Evolutionary conservation across 2,888 invertebrate species (phyloP).

Genomic region (Tuberolachnus salignus): DNA sequence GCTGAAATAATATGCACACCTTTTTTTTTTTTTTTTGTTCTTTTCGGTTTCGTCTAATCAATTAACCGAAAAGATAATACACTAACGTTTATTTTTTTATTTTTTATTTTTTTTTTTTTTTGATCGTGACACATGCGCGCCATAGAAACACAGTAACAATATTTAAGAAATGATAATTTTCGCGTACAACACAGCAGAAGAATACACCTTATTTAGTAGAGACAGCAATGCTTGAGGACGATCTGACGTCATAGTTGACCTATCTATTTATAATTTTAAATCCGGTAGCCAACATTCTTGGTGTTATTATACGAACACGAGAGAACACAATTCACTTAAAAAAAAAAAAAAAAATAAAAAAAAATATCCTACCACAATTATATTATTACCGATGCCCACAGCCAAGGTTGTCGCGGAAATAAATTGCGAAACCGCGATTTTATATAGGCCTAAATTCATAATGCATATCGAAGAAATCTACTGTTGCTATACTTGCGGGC

Average conservation of each 20-base stretch:
- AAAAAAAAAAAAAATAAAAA: not conserved
- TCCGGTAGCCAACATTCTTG: slow-evolving; percentile 54
- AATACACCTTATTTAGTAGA: slow-evolving; percentile 44
- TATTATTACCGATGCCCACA: not conserved
- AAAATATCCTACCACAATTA: not conserved
- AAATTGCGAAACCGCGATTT: not conserved
- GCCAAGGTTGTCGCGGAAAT: not conserved
- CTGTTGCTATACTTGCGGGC: not conserved
- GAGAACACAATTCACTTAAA: slow-evolving; percentile 17
- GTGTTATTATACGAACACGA: slow-evolving; percentile 35
- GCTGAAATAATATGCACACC: not conserved
- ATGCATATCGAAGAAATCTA: slow-evolving; percentile 6
- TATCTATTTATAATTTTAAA: slow-evolving; percentile 55
- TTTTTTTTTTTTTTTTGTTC: not conserved
- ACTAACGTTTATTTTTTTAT: too few relatives aligned
- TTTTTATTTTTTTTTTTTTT: too few relatives aligned
- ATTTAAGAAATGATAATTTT: not conserved
- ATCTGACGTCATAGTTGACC: slow-evolving; percentile 50
- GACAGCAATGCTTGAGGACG: not conserved
- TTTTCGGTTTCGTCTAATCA: not conserved
- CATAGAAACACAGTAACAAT: slow-evolving; percentile 12
- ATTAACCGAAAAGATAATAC: not conserved
- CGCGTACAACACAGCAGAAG: not conserved
- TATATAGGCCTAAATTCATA: slow-evolving; percentile 4
- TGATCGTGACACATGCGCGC: not conserved